These are phyloP conservation scores for Empis stercorea DNA, from an alignment of 2,888 invertebrate species.

Conservation along the genomic window DNA sequence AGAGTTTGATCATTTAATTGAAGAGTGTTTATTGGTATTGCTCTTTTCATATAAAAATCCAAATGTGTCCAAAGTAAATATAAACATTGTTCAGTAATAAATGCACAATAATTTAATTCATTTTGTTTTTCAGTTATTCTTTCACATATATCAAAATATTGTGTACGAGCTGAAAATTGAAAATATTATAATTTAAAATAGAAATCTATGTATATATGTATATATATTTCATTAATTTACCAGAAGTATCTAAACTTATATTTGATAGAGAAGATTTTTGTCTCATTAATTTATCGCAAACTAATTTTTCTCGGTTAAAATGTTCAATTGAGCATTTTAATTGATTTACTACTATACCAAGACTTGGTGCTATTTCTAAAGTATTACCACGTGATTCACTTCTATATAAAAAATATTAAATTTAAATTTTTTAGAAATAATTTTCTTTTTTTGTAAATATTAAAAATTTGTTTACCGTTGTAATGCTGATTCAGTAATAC, in stretches of 20 bases:
- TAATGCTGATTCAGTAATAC: slow-evolving; percentile 30
- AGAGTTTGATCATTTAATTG: slow-evolving; percentile 17
- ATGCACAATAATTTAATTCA: slow-evolving; percentile 47
- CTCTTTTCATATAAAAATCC: slow-evolving; percentile 53
- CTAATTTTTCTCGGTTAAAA: slow-evolving; percentile 40
- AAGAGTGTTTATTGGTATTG: slow-evolving; percentile 38
- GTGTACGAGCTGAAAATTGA: slow-evolving; percentile 27
- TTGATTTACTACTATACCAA: slow-evolving; percentile 43
- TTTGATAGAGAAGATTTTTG: slow-evolving; percentile 40
- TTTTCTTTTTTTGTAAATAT: too few species aligned
- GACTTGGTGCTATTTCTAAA: slow-evolving; percentile 33
- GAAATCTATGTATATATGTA: too few species aligned
- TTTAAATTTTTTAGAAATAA: neutral
- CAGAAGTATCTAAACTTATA: slow-evolving; percentile 38
- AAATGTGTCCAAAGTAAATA: slow-evolving; percentile 68
- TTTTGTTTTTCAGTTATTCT: slow-evolving; percentile 43
- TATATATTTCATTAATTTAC: slow-evolving; percentile 11
- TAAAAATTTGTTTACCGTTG: slow-evolving; percentile 15
- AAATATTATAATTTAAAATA: slow-evolving; percentile 15
- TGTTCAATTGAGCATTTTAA: slow-evolving; percentile 43
- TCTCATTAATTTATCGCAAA: slow-evolving; percentile 38
- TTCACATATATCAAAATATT: slow-evolving; percentile 35
- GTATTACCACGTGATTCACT: slow-evolving; percentile 12
- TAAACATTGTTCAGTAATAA: slow-evolving; percentile 57
- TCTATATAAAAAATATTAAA: neutral